These are phyloP conservation scores for Mormyrus proboscirostris DNA, from an alignment of 2,797 vertebrate species.

Conservation along the genomic window DNA sequence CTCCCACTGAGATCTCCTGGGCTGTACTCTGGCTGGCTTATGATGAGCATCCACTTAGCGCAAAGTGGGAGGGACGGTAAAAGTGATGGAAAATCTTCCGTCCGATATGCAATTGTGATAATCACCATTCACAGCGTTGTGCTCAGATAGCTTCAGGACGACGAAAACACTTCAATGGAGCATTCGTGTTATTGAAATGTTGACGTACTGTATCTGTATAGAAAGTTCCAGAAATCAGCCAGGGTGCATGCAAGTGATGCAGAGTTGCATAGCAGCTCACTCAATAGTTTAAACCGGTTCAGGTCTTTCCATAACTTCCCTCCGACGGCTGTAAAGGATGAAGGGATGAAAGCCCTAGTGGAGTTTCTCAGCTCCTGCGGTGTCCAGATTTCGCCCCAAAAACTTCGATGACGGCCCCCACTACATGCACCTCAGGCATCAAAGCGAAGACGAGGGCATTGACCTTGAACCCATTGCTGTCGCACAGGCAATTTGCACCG, in stretches of 20 bases:
- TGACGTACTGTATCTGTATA: background rate
- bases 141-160: background rate
- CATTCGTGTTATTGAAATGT: background rate
- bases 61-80: background rate
- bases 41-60: background rate
- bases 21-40: background rate
- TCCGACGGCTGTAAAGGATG: background rate
- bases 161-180: background rate
- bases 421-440: background rate
- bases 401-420: background rate
- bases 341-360: background rate
- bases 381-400: background rate
- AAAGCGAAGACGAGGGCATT: background rate
- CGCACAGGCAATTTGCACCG: background rate
- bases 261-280: background rate
- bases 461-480: background rate
- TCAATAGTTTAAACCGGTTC: background rate
- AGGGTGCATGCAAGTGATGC: background rate
- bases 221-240: background rate
- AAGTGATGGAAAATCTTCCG: background rate
- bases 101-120: background rate
- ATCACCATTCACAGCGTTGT: background rate
- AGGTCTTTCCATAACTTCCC: background rate
- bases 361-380: background rate
- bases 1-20: background rate